Evolutionary conservation across 2,113 vertebrate genomes (phyloP), one percentile per base, ranked within the genome.

Genomic region (Uropsilus gracilis): DNA sequence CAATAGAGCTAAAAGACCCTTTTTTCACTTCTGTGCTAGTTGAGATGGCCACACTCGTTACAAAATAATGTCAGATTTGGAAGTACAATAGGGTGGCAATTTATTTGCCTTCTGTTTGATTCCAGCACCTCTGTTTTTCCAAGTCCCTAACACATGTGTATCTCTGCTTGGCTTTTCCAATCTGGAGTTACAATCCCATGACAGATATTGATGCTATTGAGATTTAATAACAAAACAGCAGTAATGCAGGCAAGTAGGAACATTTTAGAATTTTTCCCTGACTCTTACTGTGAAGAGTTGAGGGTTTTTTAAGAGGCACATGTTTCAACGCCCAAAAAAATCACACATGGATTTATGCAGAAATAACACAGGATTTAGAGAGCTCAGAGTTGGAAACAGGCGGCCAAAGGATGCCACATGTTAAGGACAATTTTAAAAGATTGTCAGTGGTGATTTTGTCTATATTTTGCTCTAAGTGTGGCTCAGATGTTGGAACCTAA

Each of bases 241-340:
- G 17, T 85, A 89, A 90, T 63, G 44, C 8, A 91, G 92, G 37
- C 59, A 94, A 50, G 46, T 63, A 91, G 64, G 59, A 84, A 90
- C 53, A 44, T 46, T 68, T 78, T 78, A 93, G 82, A 88, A 59
- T 8, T 63, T 90, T 77, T 1, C 39, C 48, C 30, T 68, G 59
- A 66, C 53, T 55, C 22, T 55, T 22, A 20, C 53, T 55, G 53
- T 55, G 16, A 7, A 20, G 32, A 91, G 82, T 75, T 89, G 39
- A 86, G 44, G 16, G 0, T 82, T 76, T 92, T 94, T 92, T 61
- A 92, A 90, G 57, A 94, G 82, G 5, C 37, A 39, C 28, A 37
- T 91, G 30, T 71, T 97, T 76, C 48, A 93, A 75, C 91, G 32
- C 86, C 48, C 22, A 44, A 68, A 96, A 96, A 80, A 72, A 81